Evolutionary conservation across 2,797 vertebrate genomes (phyloP).

Genomic region (Synaphobranchus kaupii): DNA sequence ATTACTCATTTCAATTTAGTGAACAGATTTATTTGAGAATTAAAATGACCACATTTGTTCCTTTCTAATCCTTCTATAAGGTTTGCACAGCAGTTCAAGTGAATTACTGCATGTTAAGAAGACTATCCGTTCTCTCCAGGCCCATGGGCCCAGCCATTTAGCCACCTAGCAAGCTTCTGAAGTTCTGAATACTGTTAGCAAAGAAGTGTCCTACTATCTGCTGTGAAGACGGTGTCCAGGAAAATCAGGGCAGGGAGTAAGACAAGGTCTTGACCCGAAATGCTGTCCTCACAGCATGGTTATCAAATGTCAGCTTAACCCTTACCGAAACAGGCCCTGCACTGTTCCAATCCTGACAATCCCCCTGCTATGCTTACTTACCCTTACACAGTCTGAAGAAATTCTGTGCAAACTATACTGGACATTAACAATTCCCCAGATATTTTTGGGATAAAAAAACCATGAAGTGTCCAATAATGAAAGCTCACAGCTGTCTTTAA

Average conservation of each 20-base stretch:
- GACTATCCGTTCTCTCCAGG: neutral
- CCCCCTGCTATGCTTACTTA: neutral
- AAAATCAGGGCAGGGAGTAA: neutral
- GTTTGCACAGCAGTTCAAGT: neutral
- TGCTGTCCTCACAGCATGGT: neutral
- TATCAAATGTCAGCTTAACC: neutral
- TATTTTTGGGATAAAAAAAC: neutral
- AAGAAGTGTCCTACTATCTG: neutral
- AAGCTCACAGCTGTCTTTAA: neutral
- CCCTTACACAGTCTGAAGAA: neutral
- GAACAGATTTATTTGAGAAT: too few species aligned
- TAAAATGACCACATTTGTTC: neutral
- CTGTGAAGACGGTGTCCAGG: neutral
- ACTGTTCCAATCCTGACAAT: neutral
- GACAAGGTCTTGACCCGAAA: neutral
- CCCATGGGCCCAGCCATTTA: neutral
- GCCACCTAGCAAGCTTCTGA: neutral
- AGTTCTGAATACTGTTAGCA: neutral
- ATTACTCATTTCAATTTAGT: too few species aligned
- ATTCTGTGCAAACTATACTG: too few species aligned
- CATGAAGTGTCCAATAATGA: neutral
- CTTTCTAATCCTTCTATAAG: neutral
- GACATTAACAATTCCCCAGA: neutral
- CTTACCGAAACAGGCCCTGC: too few species aligned
- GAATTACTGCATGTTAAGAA: too few species aligned